These are phyloP conservation scores for Machimus rusticus DNA, from an alignment of 2,888 invertebrate species.

Conservation along the genomic window DNA sequence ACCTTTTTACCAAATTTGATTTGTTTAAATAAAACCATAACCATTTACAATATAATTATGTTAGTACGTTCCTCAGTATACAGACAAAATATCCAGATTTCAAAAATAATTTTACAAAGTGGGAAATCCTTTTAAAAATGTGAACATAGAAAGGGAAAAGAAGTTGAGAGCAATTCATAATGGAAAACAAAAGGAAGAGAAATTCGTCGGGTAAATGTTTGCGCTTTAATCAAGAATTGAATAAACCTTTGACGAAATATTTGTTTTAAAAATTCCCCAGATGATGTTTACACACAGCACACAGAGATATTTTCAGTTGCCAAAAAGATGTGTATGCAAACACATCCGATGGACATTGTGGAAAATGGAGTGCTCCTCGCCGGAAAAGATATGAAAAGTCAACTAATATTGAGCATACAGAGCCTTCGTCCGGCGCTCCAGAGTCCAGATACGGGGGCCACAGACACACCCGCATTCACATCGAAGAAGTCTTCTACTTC, in stretches of 20 bases:
- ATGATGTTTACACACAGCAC: not conserved
- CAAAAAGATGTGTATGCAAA: slow-evolving; percentile 28
- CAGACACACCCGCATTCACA: not conserved
- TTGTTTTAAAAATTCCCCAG: slow-evolving; percentile 32
- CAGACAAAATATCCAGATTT: not conserved
- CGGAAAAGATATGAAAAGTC: slow-evolving; percentile 15
- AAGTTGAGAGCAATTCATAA: slow-evolving; percentile 48
- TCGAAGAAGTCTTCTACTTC: not conserved
- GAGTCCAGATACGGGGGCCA: not conserved
- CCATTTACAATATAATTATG: not conserved
- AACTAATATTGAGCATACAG: not conserved
- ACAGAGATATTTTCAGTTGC: not conserved
- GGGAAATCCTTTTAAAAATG: not conserved
- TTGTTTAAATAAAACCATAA: not conserved
- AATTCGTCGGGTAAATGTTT: slow-evolving; percentile 17
- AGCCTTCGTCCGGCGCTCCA: not conserved
- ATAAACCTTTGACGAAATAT: slow-evolving; percentile 23
- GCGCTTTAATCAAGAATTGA: slow-evolving; percentile 25
- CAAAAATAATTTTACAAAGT: not conserved
- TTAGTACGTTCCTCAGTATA: not conserved
- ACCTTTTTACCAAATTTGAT: not conserved
- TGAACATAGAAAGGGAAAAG: slow-evolving; percentile 49
- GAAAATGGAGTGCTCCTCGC: slow-evolving; percentile 2
- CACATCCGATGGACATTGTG: slow-evolving; percentile 12
- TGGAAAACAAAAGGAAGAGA: slow-evolving; percentile 12